A percentile compares a stretch with the other conserved stretches of the same genome.
Evolutionary conservation across 2,113 vertebrate genomes (phyloP).

Genomic region (Galbula dea): DNA sequence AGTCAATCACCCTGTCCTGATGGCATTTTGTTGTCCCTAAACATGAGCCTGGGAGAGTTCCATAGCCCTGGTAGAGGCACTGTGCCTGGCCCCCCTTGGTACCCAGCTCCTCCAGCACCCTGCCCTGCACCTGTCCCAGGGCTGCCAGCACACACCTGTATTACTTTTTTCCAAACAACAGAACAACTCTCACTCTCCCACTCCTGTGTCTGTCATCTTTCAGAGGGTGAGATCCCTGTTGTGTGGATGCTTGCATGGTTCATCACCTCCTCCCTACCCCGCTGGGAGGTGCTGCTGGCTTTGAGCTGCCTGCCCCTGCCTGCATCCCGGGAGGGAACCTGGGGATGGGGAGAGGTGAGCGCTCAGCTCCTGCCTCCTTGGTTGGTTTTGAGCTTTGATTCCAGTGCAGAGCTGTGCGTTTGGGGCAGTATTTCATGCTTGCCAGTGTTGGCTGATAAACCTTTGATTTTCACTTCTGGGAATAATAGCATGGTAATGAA

Average conservation of each 20-base stretch:
- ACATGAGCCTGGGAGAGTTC: neutral
- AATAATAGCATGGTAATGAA: conserved; percentile 70
- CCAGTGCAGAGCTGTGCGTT: neutral
- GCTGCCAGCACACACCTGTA: neutral
- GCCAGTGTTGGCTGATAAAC: conserved; percentile 40
- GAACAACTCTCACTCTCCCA: neutral
- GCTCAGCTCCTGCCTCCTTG: accelerated
- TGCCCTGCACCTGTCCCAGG: accelerated
- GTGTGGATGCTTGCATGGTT: neutral
- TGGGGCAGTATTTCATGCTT: conserved; percentile 45
- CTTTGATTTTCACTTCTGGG: conserved; percentile 69
- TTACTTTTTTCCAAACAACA: neutral
- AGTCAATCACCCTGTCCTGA: neutral
- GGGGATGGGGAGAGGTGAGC: neutral
- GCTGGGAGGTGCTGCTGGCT: neutral
- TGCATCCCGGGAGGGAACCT: accelerated
- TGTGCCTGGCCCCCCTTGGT: accelerated
- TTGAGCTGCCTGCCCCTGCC: neutral
- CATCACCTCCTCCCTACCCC: neutral
- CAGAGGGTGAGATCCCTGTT: neutral
- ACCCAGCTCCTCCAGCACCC: neutral
- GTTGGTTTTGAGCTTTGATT: neutral
- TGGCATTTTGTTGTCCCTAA: neutral
- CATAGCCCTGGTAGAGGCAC: accelerated
- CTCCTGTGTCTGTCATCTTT: accelerated